Evolutionary conservation across 2,888 invertebrate genomes (phyloP).

Genomic region (Chymomyza procnemis): DNA sequence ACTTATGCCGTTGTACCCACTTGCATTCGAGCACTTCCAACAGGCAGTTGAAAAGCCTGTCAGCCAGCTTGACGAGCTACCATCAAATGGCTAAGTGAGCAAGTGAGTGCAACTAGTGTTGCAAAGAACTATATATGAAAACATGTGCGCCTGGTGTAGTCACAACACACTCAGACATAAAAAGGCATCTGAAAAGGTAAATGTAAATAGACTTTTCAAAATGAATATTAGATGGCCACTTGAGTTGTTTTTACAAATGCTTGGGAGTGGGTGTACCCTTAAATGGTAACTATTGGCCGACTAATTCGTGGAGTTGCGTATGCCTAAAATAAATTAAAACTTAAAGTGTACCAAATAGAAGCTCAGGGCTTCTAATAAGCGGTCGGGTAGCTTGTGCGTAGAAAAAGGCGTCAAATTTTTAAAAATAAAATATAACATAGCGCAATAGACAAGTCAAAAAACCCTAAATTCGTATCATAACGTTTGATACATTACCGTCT

Average conservation of each 20-base stretch:
- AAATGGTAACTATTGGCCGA: too few species aligned
- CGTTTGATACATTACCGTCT: too few species aligned
- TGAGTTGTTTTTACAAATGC: not conserved
- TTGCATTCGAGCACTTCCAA: not conserved
- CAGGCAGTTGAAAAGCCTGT: not conserved
- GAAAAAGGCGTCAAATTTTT: too few species aligned
- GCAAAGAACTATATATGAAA: not conserved
- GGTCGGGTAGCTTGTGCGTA: too few species aligned
- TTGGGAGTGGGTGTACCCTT: too few species aligned
- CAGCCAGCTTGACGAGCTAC: not conserved
- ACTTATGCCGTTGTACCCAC: not conserved
- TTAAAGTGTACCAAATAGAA: too few species aligned
- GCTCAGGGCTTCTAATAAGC: too few species aligned
- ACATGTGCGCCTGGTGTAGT: not conserved
- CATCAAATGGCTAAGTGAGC: not conserved
- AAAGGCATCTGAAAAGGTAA: constrained; percentile 37
- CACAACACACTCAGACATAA: constrained; percentile 12
- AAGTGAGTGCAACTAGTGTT: not conserved
- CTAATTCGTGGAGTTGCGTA: too few species aligned
- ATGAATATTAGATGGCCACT: constrained; percentile 63
- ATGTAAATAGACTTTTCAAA: constrained; percentile 57
- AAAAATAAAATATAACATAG: too few species aligned
- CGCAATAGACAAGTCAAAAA: too few species aligned
- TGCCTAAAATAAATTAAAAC: too few species aligned
- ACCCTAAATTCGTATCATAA: too few species aligned